These are phyloP conservation scores for Brachionus angularis DNA, from an alignment of 1,140 invertebrate genomes.

Conservation along the genomic window DNA sequence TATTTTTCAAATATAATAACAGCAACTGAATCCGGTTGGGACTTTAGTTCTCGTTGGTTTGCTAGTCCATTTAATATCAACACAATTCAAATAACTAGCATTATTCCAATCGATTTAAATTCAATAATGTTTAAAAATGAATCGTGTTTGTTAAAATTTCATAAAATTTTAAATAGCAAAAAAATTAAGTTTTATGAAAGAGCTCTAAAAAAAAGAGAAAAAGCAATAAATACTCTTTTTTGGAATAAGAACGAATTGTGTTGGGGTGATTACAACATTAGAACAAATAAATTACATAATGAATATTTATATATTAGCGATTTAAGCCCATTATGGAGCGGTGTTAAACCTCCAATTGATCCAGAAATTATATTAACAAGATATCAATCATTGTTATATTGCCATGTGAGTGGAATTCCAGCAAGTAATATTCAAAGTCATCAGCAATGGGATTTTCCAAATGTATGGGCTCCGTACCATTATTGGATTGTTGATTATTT, in stretches of 20 bases:
- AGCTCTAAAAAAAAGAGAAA: slow-evolving; percentile 65
- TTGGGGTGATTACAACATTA: slow-evolving; percentile 80
- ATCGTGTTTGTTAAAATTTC: no score
- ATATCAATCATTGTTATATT: background rate
- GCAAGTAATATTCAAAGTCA: slow-evolving; percentile 73
- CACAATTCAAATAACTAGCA: slow-evolving; percentile 63
- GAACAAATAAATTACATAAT: slow-evolving; percentile 62
- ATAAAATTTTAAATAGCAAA: no score
- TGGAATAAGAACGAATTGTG: slow-evolving; percentile 79
- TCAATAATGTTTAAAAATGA: slow-evolving; percentile 71
- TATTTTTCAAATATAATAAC: slow-evolving; percentile 77
- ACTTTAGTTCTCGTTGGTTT: slow-evolving; percentile 88
- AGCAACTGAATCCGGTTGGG: slow-evolving; percentile 87
- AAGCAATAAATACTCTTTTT: slow-evolving; percentile 68
- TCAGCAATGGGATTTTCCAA: slow-evolving; percentile 91
- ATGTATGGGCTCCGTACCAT: slow-evolving; percentile 87
- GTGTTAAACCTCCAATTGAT: background rate
- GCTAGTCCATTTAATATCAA: slow-evolving; percentile 45
- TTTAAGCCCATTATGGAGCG: slow-evolving; percentile 76
- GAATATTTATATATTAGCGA: slow-evolving; percentile 75
- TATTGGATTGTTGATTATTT: slow-evolving; percentile 70
- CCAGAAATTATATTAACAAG: no score
- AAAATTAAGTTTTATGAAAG: slow-evolving; percentile 49
- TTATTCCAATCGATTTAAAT: slow-evolving; percentile 80
- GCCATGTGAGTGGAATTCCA: slow-evolving; percentile 66